phyloP scores from a whole-genome alignment of 2,888 invertebrate species.

The Calliopum simillimum region DNA sequence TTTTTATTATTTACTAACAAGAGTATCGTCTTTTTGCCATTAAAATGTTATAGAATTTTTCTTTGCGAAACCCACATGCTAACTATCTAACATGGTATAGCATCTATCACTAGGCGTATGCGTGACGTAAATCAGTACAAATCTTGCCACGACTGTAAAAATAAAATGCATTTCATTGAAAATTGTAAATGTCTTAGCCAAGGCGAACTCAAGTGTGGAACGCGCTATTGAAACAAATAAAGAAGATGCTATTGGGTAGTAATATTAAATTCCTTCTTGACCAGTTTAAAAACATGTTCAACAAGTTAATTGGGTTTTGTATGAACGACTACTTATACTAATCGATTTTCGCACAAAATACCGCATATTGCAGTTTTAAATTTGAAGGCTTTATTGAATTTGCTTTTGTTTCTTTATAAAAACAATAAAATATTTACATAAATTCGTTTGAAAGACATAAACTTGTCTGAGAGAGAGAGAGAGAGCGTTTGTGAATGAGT shows the following conservation, averaged over 20 bases:
- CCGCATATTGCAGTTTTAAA: not conserved
- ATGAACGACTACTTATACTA: not conserved
- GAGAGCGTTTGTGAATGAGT: too few species aligned
- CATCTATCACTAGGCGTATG: not conserved
- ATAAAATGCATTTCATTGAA: not conserved
- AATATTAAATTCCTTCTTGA: too few species aligned
- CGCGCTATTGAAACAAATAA: not conserved
- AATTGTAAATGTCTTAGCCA: not conserved
- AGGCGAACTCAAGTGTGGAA: not conserved
- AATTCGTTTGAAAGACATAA: too few species aligned
- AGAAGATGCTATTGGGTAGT: not conserved
- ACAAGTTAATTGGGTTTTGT: not conserved
- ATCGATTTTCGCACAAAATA: not conserved
- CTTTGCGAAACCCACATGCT: slow-evolving; percentile 17
- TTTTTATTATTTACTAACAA: too few species aligned
- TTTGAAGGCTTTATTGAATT: not conserved
- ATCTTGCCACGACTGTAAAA: not conserved
- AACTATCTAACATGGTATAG: not conserved
- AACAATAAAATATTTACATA: not conserved
- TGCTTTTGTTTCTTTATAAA: not conserved
- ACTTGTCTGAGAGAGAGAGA: too few species aligned
- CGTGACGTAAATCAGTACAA: not conserved
- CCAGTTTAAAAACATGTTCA: slow-evolving; percentile 7
- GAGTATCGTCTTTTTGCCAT: too few species aligned
- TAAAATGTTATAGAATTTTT: too few species aligned